Evolutionary conservation across 2,113 vertebrate species (phyloP), one percentile per base, ranked within the genome.

Genomic region (Gasterosteus aculeatus): DNA sequence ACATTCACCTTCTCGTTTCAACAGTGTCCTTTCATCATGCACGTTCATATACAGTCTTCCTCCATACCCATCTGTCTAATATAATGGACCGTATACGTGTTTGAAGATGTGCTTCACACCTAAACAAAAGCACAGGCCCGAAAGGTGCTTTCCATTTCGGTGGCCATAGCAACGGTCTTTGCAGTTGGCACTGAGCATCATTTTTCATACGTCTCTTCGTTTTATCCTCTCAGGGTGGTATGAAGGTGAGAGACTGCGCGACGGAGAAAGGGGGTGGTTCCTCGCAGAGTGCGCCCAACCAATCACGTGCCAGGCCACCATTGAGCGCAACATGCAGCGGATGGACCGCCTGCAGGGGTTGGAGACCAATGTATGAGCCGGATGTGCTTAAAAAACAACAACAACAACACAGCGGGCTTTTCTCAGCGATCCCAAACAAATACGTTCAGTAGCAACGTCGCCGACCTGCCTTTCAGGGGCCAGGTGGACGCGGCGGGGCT

Each of bases 261-360:
- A 99, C 0, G 97, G 97, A 0, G 96, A 96, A 41, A 82, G 94
- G 46, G 98, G 98, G 1, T 99, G 98, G 97, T 99, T 99, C 85
- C 95, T 96, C 0, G 87, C 90, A 0, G 97, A 98, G 59, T 99
- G 97, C 11, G 96, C 96, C 22, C 91, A 92, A 85, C 94, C 93
- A 44, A 99, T 99, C 90, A 99, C 98, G 0, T 99, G 97, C 74
- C 95, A 93, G 53, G 95, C 95, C 54, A 97, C 96, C 0, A 95
- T 99, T 0, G 95, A 98, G 78, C 96, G 96, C 90, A 99, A 99
- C 78, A 94, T 99, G 95, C 96, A 99, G 87, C 91, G 98, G 54
- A 98, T 98, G 97, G 95, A 97, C 39, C 98, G 97, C 14, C 88
- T 99, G 61, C 95, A 99, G 18, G 96, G 96, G 2, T 90, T 99